Percentiles rank a stretch among this genome's conserved stretches.
These are phyloP conservation scores for Australoheros scitulus DNA, from an alignment of 2,113 vertebrate species.

Conservation along the genomic window DNA sequence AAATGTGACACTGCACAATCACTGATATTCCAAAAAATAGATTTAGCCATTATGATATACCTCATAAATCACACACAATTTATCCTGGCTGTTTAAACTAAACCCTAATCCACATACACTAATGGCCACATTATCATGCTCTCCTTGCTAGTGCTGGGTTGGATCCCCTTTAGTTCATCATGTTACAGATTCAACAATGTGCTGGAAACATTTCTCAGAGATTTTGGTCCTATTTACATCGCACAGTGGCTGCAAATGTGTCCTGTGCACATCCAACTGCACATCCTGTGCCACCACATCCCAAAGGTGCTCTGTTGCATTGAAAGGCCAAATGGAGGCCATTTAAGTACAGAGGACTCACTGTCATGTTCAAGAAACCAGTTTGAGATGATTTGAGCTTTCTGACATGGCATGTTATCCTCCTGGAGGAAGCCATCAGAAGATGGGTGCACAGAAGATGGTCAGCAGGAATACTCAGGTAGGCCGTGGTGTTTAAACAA, in stretches of 20 bases:
- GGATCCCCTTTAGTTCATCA: neutral
- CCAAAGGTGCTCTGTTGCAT: neutral
- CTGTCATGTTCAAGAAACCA: fast-evolving
- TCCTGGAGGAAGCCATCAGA: too few relatives aligned
- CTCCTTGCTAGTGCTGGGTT: neutral
- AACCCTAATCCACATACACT: neutral
- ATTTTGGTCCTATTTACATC: too few relatives aligned
- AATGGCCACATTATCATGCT: too few relatives aligned
- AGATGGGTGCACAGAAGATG: too few relatives aligned
- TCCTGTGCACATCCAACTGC: neutral
- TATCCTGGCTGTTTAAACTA: neutral
- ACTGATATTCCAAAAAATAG: neutral
- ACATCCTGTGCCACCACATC: too few relatives aligned
- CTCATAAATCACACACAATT: neutral
- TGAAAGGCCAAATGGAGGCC: neutral
- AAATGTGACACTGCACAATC: neutral
- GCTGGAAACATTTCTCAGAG: neutral
- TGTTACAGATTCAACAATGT: neutral
- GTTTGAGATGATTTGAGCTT: neutral
- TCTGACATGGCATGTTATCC: too few relatives aligned
- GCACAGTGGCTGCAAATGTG: neutral
- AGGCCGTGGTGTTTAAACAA: neutral
- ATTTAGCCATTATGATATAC: neutral
- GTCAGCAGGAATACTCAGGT: too few relatives aligned
- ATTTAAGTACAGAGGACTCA: neutral